phyloP scores from a whole-genome alignment of 1,140 invertebrate species.

The Tyrophagus putrescentiae region DNA sequence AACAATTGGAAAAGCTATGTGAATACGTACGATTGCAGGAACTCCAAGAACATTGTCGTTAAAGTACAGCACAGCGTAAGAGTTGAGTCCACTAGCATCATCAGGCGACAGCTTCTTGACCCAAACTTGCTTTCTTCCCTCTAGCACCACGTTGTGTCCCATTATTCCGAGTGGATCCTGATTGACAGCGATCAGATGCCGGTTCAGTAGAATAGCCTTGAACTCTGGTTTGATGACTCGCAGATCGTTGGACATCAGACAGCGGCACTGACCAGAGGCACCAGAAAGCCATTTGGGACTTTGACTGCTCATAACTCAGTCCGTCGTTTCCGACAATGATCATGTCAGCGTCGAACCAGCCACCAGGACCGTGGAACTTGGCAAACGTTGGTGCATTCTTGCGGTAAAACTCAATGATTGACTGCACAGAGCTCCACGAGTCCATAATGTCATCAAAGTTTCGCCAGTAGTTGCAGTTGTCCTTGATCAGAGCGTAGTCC shows the following conservation, averaged over 20 bases:
- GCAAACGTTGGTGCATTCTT: conserved; percentile 28
- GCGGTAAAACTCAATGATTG: conserved; percentile 43
- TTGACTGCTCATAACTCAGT: conserved; percentile 32
- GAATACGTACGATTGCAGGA: not conserved
- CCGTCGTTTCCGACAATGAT: conserved; percentile 34
- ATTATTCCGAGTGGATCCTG: conserved; percentile 35
- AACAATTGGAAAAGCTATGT: no score
- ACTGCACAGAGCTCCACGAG: conserved; percentile 38
- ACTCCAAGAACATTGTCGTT: not conserved
- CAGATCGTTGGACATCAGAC: conserved; percentile 37
- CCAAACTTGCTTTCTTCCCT: not conserved
- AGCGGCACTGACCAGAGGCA: conserved; percentile 35
- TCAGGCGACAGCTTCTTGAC: not conserved
- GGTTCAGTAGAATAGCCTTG: conserved; percentile 33
- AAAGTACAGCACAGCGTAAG: conserved; percentile 7
- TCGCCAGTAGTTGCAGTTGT: conserved; percentile 46
- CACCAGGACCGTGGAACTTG: conserved; percentile 37
- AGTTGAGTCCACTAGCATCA: not conserved
- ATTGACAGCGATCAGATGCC: conserved; percentile 32
- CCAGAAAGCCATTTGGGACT: conserved; percentile 37
- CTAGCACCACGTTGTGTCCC: conserved; percentile 42
- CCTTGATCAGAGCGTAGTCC: conserved; percentile 28
- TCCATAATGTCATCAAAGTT: conserved; percentile 46
- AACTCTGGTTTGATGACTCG: conserved; percentile 30
- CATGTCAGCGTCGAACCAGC: conserved; percentile 42